phyloP scores from a whole-genome alignment of 1,140 invertebrate species.

The Drosophila micromelanica region DNA sequence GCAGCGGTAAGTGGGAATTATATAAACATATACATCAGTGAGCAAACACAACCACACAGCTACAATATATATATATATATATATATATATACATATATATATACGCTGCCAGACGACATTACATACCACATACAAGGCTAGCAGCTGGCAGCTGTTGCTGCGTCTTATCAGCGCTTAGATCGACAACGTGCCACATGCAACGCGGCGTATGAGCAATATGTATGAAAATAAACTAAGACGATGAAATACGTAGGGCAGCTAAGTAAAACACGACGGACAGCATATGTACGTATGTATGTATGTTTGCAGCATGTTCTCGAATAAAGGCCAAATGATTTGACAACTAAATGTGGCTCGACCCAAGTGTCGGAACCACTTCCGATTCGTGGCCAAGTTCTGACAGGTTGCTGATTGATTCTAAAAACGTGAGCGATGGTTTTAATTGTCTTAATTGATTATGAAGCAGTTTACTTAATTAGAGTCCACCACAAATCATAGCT shows the following conservation, averaged over 20 bases:
- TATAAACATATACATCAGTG: conserved; percentile 78
- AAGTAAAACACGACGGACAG: conserved; percentile 8
- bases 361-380: not conserved
- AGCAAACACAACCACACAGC: conserved; percentile 45
- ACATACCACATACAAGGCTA: not conserved
- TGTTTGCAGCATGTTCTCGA: not conserved
- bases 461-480: no score
- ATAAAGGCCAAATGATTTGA: conserved; percentile 1
- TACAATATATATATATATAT: no score
- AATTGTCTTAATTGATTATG: no score
- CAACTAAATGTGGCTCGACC: not conserved
- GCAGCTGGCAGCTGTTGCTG: conserved; percentile 49
- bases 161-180: conserved; percentile 51
- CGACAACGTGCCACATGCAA: conserved; percentile 49
- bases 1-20: conserved; percentile 75
- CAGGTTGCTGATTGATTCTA: no score
- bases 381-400: not conserved
- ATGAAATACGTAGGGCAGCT: conserved; percentile 5
- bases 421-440: no score
- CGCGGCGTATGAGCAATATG: conserved; percentile 48
- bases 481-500: no score
- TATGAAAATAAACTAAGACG: conserved; percentile 8
- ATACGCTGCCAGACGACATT: not conserved
- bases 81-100: not conserved
- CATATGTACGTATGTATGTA: conserved; percentile 11